phyloP scores from a whole-genome alignment of 1,140 invertebrate species.

The Formica exsecta region DNA sequence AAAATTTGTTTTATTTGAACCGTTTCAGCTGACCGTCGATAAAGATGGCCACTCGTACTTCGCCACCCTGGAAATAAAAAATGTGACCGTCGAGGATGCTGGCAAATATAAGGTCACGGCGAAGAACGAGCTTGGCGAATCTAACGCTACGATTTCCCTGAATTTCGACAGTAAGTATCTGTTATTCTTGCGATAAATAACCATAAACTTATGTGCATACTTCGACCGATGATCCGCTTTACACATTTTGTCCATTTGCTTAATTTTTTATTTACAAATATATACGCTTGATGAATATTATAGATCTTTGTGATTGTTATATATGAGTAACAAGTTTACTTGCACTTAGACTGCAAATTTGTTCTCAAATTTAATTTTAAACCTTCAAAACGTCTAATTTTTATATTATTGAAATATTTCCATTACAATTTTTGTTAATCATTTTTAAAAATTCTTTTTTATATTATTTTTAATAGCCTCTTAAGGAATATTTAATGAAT shows the following conservation, averaged over 20 bases:
- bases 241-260: slow-evolving; percentile 17
- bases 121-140: slow-evolving; percentile 98
- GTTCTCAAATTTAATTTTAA: slow-evolving; percentile 1
- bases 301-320: not conserved
- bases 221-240: slow-evolving; percentile 47
- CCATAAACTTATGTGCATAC: not conserved
- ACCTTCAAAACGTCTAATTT: not conserved
- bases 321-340: not conserved
- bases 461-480: slow-evolving; percentile 2
- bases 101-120: slow-evolving; percentile 98
- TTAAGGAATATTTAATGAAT: not conserved
- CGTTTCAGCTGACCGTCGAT: slow-evolving; percentile 92
- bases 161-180: slow-evolving; percentile 98
- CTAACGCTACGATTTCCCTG: slow-evolving; percentile 97
- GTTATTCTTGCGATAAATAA: not conserved
- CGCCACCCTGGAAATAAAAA: slow-evolving; percentile 96
- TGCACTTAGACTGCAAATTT: not conserved
- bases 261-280: slow-evolving; percentile 37
- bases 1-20: not conserved
- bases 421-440: not conserved
- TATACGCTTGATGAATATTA: slow-evolving; percentile 11
- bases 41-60: slow-evolving; percentile 97
- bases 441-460: not conserved
- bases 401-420: not conserved
- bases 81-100: slow-evolving; percentile 98